phyloP scores from a whole-genome alignment of 2,797 vertebrate species.

The Acanthornis magna region DNA sequence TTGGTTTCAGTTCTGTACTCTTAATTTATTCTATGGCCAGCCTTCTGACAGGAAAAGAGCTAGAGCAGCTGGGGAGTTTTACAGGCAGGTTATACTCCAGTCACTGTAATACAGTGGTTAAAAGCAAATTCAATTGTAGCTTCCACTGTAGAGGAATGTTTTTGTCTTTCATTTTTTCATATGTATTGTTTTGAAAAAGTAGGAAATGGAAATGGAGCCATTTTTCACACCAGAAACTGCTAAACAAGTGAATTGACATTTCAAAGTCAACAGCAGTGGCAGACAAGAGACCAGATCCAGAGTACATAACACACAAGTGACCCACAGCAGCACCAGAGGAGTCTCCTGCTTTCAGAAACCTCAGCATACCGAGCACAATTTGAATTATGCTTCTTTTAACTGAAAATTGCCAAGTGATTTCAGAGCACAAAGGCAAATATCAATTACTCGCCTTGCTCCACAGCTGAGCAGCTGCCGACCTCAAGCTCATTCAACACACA shows the following conservation, averaged over 20 bases:
- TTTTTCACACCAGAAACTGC: background rate
- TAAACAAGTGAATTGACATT: rapidly evolving
- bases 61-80: slow-evolving; percentile 41
- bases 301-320: background rate
- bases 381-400: background rate
- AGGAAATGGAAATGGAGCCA: background rate
- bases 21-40: slow-evolving; percentile 62
- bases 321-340: background rate
- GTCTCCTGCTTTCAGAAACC: background rate
- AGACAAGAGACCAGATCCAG: background rate
- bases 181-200: background rate
- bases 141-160: background rate
- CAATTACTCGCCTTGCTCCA: background rate
- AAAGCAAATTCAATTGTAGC: background rate
- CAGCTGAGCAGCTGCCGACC: background rate
- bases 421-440: background rate
- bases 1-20: slow-evolving; percentile 64
- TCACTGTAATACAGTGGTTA: background rate
- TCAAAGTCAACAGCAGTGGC: background rate
- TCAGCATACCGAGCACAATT: background rate
- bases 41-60: slow-evolving; percentile 32
- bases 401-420: background rate
- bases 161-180: background rate
- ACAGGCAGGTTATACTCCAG: slow-evolving; percentile 1
- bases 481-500: background rate